Base-by-base conservation (phyloP, 2,888 invertebrate genomes). In the Sepiola atlantica region DNA sequence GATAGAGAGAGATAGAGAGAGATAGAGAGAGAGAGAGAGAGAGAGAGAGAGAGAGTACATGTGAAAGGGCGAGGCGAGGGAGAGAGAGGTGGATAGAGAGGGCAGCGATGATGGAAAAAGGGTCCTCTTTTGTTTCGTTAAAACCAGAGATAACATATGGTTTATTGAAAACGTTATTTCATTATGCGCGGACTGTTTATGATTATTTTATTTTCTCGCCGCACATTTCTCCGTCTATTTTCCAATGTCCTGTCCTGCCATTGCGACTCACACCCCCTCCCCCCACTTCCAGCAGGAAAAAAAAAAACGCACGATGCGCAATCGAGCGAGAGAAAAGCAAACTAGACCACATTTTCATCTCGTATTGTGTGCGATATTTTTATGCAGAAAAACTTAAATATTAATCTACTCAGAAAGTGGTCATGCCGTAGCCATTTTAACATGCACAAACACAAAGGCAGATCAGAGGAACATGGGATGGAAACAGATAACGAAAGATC, bases 121-220 rank as follows among this genome's bases (percentile, higher is more conserved):
- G 18, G n/a, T 28, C 35, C 35, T 35, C 54, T 92, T 92, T 54
- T 92, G 92, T 92, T 45, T 28, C 45, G 32, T 77, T 77, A 10
- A 77, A 77, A 77, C 45, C 77, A 32, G 77, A 77, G 77, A 77
- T 77, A 77, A n/a, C 77, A 77, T 77, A 77, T 77, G 77, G 77
- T 77, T 77, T 77, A 77, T 77, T 77, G 77, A 77, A 77, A 77
- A 77, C 77, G 77, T 77, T 77, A 77, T 77, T 77, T 77, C 77
- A 77, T 77, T 77, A 32, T 18, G 77, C 77, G 77, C 32, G 77
- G n/a, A 77, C 77, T 77, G 77, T 77, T 77, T 77, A 77, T 77
- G 77, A 77, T 77, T 77, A 77, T 77, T 77, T 77, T 77, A 77
- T 77, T 77, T 77, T 28, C 2, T n/a, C n/a, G 18, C 77, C 32